Base-by-base conservation (phyloP, 2,113 vertebrate species). In the Pionites leucogaster region DNA sequence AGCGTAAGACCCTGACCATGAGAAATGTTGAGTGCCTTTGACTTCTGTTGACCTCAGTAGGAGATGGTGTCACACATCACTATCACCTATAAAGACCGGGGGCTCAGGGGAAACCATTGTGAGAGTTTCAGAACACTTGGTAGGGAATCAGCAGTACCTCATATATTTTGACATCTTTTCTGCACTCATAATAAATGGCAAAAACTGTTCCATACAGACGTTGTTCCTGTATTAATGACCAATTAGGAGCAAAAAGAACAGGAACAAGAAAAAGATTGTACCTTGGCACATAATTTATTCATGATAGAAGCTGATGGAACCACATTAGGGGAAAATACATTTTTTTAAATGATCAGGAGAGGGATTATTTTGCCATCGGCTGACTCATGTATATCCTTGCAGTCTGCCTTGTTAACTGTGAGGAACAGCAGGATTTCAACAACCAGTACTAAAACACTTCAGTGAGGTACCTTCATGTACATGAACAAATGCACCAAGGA, bases 261-360 rank as follows among this genome's bases (percentile, higher is more conserved):
- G 57, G 46, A 91, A 77, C 11, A 77, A 83, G 59, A 69, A 64
- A 47, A 91, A 31, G 33, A 47, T 15, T 84, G 27, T 52, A 82
- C 33, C 84, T 78, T 79, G 69, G 28, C 16, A 65, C 31, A 64
- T 91, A 78, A 91, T 91, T 95, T 93, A 93, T 92, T 95, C 47
- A 82, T 89, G 27, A 25, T 79, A 75, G 47, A 89, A 87, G 27
- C 37, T 82, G 72, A 92, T 70, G 31, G 55, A 95, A 88, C 35
- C 11, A 44, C 65, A 85, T 92, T 75, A 91, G 44, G 63, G 55
- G 25, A 52, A 87, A 84, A 89, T 50, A 67, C 8, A 74, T 69
- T 88, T 95, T 94, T 94, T 84, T 18, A 91, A 93, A 92, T 76
- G 23, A 95, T 84, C 60, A 84, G 35, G 33, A 95, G 62, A 89